Evolutionary conservation across 2,888 invertebrate genomes (phyloP).

Genomic region (Leptogaster cylindrica): DNA sequence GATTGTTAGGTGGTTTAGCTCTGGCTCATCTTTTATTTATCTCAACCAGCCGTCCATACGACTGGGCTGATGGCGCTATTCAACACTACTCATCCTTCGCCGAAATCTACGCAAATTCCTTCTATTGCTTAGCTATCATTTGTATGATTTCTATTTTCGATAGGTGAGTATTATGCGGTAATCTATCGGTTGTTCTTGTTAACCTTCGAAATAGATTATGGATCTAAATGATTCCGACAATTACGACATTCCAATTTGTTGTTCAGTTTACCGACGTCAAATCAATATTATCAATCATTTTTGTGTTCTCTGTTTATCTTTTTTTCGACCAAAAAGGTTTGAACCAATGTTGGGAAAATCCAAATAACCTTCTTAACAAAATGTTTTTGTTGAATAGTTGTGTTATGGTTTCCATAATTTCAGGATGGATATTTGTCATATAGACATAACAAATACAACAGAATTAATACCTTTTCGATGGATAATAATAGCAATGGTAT

Average conservation of each 20-base stretch:
- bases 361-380: background rate
- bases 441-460: slow-evolving; percentile 59
- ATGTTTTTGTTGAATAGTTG: too few species aligned
- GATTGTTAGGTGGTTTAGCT: slow-evolving; percentile 65
- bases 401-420: too few species aligned
- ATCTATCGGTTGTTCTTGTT: too few species aligned
- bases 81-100: slow-evolving; percentile 61
- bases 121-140: slow-evolving; percentile 64
- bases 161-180: slow-evolving; percentile 65
- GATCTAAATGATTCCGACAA: too few species aligned
- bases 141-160: slow-evolving; percentile 67
- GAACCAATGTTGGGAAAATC: too few species aligned
- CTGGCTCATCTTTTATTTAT: slow-evolving; percentile 61
- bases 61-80: slow-evolving; percentile 58
- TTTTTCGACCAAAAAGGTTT: too few species aligned
- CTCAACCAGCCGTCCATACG: slow-evolving; percentile 59
- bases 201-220: background rate
- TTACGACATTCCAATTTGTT: too few species aligned
- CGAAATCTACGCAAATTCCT: slow-evolving; percentile 61
- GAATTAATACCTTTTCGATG: slow-evolving; percentile 61
- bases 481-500: slow-evolving; percentile 62
- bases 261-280: too few species aligned
- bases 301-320: too few species aligned
- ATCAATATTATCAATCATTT: too few species aligned
- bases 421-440: slow-evolving; percentile 61